Percentiles rank a stretch among this genome's conserved stretches.
Evolutionary conservation across 2,888 invertebrate genomes (phyloP).

Genomic region (Lypha dubia): DNA sequence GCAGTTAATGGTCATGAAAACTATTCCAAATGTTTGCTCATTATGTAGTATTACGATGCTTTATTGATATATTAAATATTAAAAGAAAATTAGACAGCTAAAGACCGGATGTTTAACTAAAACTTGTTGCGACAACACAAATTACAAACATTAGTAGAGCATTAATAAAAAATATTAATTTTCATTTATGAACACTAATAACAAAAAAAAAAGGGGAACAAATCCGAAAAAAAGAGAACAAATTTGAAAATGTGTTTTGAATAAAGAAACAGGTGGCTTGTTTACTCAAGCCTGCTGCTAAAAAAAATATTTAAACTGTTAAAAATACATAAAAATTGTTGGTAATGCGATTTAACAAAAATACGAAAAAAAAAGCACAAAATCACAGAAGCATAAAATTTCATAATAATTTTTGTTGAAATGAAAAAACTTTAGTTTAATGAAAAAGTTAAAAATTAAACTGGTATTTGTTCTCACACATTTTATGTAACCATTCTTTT

Average conservation of each 20-base stretch:
- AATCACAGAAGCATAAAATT: slow-evolving; percentile 63
- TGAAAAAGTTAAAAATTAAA: slow-evolving; percentile 12
- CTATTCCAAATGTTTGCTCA: neutral
- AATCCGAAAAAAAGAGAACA: slow-evolving; percentile 3
- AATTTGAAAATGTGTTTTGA: slow-evolving; percentile 6
- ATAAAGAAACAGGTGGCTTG: slow-evolving; percentile 54
- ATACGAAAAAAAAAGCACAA: slow-evolving; percentile 10
- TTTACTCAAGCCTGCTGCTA: slow-evolving; percentile 17
- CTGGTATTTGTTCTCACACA: slow-evolving; percentile 62
- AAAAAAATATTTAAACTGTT: slow-evolving; percentile 13
- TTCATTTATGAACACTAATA: slow-evolving; percentile 2
- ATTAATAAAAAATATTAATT: slow-evolving; percentile 22
- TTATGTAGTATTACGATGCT: neutral
- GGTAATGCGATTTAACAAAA: slow-evolving; percentile 22
- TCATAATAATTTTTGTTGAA: slow-evolving; percentile 61
- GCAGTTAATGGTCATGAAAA: neutral
- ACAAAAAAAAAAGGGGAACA: slow-evolving; percentile 13
- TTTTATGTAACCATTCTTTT: slow-evolving; percentile 1
- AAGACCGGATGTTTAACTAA: slow-evolving; percentile 55
- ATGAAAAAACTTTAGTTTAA: slow-evolving; percentile 19
- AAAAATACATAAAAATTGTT: neutral
- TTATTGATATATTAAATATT: neutral
- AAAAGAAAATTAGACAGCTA: neutral
- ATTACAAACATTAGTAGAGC: slow-evolving; percentile 8
- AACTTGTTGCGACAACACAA: slow-evolving; percentile 1